Base-by-base conservation (phyloP, 2,797 vertebrate genomes). In the Hemibagrus guttatus region DNA sequence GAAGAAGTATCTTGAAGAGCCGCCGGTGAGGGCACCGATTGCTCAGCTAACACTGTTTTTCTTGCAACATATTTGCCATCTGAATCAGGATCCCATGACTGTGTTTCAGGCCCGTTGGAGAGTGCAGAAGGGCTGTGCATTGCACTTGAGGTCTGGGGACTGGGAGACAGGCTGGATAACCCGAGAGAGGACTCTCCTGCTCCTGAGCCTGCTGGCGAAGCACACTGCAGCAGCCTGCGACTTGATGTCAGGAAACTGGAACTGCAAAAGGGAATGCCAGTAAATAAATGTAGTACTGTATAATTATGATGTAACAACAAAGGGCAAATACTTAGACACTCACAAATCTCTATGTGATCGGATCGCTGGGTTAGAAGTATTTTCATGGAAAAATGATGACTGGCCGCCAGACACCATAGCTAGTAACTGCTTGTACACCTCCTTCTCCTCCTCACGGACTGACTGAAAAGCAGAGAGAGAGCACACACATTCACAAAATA, bases 351-450 rank as follows among this genome's bases (percentile, higher is more conserved):
- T 92, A 82, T 97, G 96, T 84, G 97, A 97, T 85, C 97, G 96
- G 88, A 97, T 93, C 11, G 95, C 92, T 0, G 94, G 91, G 61
- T 93, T 94, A 64, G 95, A 93, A 92, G 85, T 92, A 88, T 96
- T 95, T 8, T 97, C 95, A 54, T 96, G 96, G 90, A 96, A 94
- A 6, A 94, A 94, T 84, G 96, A 95, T 0, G 97, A 97, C 64
- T 97, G 96, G 81, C 97, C 97, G 39, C 96, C 97, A 0, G 97
- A 97, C 86, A 99, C 97, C 94, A 99, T 95, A 91, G 97, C 95
- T 76, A 99, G 94, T 89, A 99, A 93, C 91, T 98, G 97, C 90
- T 96, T 94, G 93, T 99, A 99, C 85, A 99, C 95, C 90, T 98
- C 97, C 87, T 96, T 97, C 92, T 99, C 98, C 81, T 97, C 98